Base-by-base conservation (phyloP, 2,113 vertebrate species). In the Thalassoma bifasciatum region DNA sequence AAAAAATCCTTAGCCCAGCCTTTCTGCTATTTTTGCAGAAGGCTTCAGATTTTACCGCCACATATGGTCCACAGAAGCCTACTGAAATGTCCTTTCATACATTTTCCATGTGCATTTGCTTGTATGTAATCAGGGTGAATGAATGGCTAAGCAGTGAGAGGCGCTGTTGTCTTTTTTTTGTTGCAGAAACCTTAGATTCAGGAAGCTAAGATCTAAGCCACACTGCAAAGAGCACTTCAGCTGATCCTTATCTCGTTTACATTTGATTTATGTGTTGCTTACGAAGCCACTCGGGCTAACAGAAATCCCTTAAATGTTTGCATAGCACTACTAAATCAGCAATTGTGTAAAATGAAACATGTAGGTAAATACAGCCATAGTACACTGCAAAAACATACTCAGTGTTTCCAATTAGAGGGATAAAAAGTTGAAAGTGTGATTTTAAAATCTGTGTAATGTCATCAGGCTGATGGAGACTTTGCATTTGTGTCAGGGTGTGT, bases 201-300 rank as follows among this genome's bases (percentile, higher is more conserved):
- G 86, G 78, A 88, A 89, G 57, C 66, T 19, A 37, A 71, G 66
- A 84, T 78, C 81, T 82, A 49, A 90, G 79, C 66, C 57, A 49
- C n/a, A 14, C 75, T 66, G 75, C 71, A 77, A 79, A 72, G 77
- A 70, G 47, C 56, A 47, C 82, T 80, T 82, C 60, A 59, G 59
- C 79, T 61, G 91, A 92, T 90, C 72, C 73, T 90, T 92, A 92
- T 92, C 90, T 88, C 17, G 80, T 89, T 88, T 84, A 79, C 83
- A 81, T 89, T 91, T 90, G 87, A 89, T 87, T 89, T 86, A 82
- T 79, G 73, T 68, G 77, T 81, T 81, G 81, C 81, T 81, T 67
- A 70, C 68, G 66, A 88, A 79, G 79, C 56, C 76, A 56, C 86
- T 65, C 46, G 64, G 68, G 67, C 81, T 82, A 82, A 82, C 34